A percentile compares a stretch with the other conserved stretches of the same genome.
Evolutionary conservation across 2,113 vertebrate genomes (phyloP).

Genomic region (Myotis brandtii): DNA sequence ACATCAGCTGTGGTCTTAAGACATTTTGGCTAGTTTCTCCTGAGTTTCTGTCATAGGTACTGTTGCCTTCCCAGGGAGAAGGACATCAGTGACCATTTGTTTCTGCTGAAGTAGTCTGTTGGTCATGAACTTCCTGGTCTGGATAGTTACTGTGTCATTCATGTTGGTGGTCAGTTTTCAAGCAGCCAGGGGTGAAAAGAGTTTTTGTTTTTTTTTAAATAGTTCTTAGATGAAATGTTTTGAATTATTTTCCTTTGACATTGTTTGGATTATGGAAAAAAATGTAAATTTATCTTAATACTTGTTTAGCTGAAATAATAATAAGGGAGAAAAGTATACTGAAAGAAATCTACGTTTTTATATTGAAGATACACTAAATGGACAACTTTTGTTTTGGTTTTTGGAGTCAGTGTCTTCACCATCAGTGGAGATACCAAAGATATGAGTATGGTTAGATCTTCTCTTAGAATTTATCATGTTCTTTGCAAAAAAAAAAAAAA

Average conservation of each 20-base stretch:
- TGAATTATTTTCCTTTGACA: conserved; percentile 21
- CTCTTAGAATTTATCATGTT: background rate
- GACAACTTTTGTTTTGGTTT: background rate
- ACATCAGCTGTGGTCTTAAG: background rate
- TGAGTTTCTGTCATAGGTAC: background rate
- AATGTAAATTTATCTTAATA: background rate
- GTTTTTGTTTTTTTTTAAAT: background rate
- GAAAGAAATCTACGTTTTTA: background rate
- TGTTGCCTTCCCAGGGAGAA: background rate
- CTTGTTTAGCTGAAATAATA: conserved; percentile 14
- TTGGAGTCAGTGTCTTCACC: background rate
- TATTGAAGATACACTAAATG: background rate
- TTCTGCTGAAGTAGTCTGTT: background rate
- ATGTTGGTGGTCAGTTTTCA: background rate
- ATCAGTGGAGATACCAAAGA: background rate
- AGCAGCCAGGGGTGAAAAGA: background rate
- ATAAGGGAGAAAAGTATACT: background rate
- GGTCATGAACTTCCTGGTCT: background rate
- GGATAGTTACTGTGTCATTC: background rate
- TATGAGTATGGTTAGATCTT: background rate
- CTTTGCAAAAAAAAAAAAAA: conserved; percentile 21
- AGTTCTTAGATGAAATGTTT: background rate
- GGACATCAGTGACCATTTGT: background rate
- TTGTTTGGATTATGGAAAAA: background rate
- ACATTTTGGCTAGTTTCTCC: background rate